phyloP scores from a whole-genome alignment of 2,113 vertebrate genomes.

The Symphodus melops region DNA sequence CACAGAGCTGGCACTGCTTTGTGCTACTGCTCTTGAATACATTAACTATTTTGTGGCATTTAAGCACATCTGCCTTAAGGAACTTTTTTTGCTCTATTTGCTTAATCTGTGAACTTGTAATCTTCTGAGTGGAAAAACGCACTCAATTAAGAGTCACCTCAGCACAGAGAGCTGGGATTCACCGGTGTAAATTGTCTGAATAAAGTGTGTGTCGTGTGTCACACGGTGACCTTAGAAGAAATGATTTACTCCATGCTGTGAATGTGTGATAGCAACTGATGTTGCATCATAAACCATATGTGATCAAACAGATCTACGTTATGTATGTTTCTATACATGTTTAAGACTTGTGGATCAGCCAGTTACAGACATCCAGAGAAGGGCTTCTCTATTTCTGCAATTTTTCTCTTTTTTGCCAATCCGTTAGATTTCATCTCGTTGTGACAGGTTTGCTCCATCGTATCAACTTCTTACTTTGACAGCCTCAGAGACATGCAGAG shows the following conservation, averaged over 20 bases:
- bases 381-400: no score
- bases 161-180: slow-evolving; percentile 9
- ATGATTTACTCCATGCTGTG: not conserved
- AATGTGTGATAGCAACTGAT: not conserved
- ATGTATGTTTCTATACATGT: no score
- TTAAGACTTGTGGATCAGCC: slow-evolving; percentile 16
- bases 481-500: slow-evolving; percentile 28
- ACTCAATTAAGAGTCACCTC: not conserved
- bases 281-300: slow-evolving; percentile 12
- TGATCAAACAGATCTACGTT: not conserved
- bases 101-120: slow-evolving; percentile 16
- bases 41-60: slow-evolving; percentile 31
- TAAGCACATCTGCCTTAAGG: slow-evolving; percentile 36
- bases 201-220: not conserved
- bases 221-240: not conserved
- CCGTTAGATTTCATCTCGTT: slow-evolving; percentile 14
- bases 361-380: not conserved
- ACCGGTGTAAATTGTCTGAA: not conserved
- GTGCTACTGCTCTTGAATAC: slow-evolving; percentile 2
- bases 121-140: not conserved
- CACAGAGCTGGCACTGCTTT: not conserved
- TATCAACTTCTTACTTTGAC: slow-evolving; percentile 33
- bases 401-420: not conserved
- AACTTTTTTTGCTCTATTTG: slow-evolving; percentile 18
- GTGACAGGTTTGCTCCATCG: slow-evolving; percentile 24